A percentile compares a stretch with the other conserved stretches of the same genome.
These are phyloP conservation scores for Dryomyza anilis DNA, from an alignment of 2,888 invertebrate genomes.

Conservation along the genomic window DNA sequence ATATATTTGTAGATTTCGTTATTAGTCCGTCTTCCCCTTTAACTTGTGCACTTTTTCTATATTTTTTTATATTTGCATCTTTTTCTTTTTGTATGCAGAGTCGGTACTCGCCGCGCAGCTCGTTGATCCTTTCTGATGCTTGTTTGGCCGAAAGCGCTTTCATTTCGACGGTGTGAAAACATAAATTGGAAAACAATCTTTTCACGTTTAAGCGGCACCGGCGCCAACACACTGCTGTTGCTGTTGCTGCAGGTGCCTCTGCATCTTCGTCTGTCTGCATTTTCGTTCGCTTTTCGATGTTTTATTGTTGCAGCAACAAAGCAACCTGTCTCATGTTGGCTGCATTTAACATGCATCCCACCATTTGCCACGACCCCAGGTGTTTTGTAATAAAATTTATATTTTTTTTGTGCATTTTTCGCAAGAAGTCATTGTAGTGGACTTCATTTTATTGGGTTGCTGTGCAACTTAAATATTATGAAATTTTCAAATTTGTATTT, in stretches of 20 bases:
- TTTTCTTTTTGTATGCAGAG: not conserved
- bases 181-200: constrained; percentile 48
- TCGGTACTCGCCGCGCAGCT: not conserved
- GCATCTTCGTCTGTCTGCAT: constrained; percentile 28
- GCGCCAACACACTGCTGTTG: not conserved
- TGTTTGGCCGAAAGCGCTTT: constrained; percentile 29
- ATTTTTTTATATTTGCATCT: not conserved
- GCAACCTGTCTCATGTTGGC: not conserved
- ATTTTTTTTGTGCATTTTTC: not conserved
- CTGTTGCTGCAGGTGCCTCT: not conserved
- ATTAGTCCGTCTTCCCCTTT: not conserved
- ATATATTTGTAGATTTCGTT: not conserved
- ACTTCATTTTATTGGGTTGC: not conserved
- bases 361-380: not conserved
- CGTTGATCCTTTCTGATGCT: constrained; percentile 8
- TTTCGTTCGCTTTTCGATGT: constrained; percentile 24
- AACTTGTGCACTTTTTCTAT: not conserved
- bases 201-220: constrained; percentile 17
- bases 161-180: constrained; percentile 42
- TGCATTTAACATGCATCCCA: not conserved
- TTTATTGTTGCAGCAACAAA: constrained; percentile 6
- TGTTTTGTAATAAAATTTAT: constrained; percentile 3
- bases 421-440: too few relatives aligned
- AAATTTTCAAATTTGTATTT: too few relatives aligned
- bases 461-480: too few relatives aligned